Evolutionary conservation across 2,797 vertebrate genomes (phyloP).

Genomic region (Apogon hyalosoma): DNA sequence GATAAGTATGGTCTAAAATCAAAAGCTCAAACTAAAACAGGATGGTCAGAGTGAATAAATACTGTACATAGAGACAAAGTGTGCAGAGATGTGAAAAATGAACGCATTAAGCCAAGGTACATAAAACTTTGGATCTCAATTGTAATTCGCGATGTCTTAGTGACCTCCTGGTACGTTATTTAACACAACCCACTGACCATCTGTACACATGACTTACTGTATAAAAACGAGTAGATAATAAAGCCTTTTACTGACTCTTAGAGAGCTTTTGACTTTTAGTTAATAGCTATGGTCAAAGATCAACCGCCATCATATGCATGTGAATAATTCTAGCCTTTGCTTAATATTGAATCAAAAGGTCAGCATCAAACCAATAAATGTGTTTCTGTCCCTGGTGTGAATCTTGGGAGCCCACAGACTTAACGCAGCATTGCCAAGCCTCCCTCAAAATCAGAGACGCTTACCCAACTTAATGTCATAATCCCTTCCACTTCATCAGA

Average conservation of each 20-base stretch:
- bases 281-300: constrained; percentile 9
- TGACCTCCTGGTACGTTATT: too few relatives aligned
- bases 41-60: too few relatives aligned
- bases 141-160: too few relatives aligned
- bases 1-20: too few relatives aligned
- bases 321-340: not conserved
- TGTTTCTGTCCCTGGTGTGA: constrained; percentile 26
- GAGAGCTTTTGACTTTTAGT: constrained; percentile 5
- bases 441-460: constrained; percentile 57
- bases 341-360: constrained; percentile 26
- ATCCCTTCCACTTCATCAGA: constrained; percentile 73
- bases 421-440: constrained; percentile 50
- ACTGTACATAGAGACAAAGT: too few relatives aligned
- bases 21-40: too few relatives aligned
- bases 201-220: not conserved
- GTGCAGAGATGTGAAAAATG: too few relatives aligned
- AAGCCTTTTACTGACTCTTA: not conserved
- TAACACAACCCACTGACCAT: not conserved
- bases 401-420: constrained; percentile 38
- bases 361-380: constrained; percentile 32
- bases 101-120: too few relatives aligned
- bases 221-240: constrained; percentile 16
- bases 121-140: too few relatives aligned
- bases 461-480: constrained; percentile 74
- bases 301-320: not conserved